phyloP scores from a whole-genome alignment of 2,797 vertebrate species.

The Falco peregrinus region DNA sequence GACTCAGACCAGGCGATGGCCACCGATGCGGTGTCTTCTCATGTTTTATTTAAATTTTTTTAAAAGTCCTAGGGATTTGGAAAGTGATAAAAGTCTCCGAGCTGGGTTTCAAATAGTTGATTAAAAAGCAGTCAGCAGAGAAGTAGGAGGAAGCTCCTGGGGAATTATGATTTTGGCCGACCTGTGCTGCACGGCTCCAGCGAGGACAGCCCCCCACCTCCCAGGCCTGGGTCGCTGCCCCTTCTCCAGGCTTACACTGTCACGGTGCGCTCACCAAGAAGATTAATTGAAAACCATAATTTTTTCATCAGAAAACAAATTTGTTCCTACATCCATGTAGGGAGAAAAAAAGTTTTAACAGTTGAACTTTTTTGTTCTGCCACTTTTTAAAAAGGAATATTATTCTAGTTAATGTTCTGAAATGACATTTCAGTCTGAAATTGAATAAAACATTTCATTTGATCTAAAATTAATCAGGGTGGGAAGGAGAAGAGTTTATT shows the following conservation, averaged over 20 bases:
- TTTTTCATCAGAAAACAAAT: not conserved
- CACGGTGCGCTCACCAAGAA: rapidly evolving
- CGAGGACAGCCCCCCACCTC: not conserved
- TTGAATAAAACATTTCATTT: slow-evolving; percentile 49
- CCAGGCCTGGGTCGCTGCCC: rapidly evolving
- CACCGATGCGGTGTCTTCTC: not conserved
- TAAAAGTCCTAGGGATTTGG: not conserved
- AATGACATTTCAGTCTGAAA: slow-evolving; percentile 28
- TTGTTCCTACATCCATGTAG: not conserved
- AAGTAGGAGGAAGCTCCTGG: not conserved
- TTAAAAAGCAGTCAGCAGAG: slow-evolving; percentile 46
- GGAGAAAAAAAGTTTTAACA: not conserved
- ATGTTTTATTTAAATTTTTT: not conserved
- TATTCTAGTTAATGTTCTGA: slow-evolving; percentile 8
- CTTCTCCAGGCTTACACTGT: not conserved
- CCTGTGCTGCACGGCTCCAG: not conserved
- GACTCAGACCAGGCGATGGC: not conserved
- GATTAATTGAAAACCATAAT: rapidly evolving
- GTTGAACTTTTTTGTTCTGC: not conserved
- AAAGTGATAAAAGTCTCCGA: not conserved
- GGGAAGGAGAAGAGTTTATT: slow-evolving; percentile 31
- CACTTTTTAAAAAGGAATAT: slow-evolving; percentile 13
- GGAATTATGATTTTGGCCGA: not conserved
- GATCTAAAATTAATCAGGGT: slow-evolving; percentile 48
- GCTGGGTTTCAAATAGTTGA: slow-evolving; percentile 52